Base-by-base conservation (phyloP, 2,113 vertebrate genomes). In the Leptobrachium leishanense region DNA sequence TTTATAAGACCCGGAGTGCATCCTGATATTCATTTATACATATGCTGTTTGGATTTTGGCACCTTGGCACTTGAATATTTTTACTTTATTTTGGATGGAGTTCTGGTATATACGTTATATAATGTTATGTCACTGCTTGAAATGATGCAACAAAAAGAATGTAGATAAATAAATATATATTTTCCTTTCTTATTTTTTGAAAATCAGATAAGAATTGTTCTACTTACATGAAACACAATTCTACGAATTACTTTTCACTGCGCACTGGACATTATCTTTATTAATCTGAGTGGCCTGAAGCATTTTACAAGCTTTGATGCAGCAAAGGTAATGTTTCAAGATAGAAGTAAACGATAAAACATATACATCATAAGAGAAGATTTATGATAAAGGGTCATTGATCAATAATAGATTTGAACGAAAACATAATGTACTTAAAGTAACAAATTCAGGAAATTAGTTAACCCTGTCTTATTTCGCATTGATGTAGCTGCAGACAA, bases 331-430 rank as follows among this genome's bases (percentile, higher is more conserved):
- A 57, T 4, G 77, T 62, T 85, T 72, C 81, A 55, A 72, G 78
- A 82, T 72, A 76, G 84, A 83, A 87, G 72, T 9, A 15, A 55
- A 78, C 84, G 81, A 83, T 75, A 77, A 74, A 40, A 82, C 31
- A 74, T 78, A 72, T 83, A 85, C 83, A 84, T 85, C 11, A 76
- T 62, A 85, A 71, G 57, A 75, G 81, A 74, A 50, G 46, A 50
- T 50, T 50, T 50, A 50, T 8, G 46, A 50, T 50, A 50, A 50
- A 73, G 84, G 81, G 43, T 84, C 87, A 86, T 62, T 84, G 86
- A 87, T 85, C 83, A 83, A 84, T 84, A 70, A 75, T 72, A 68
- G 82, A 82, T 6, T 0, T 68, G 7, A 86, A 75, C 82, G 69
- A 82, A 81, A 79, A 83, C 20, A 31, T 72, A 79, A 77, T 12